Base-by-base conservation (phyloP, 2,113 vertebrate species). In the Heloderma charlesbogerti region DNA sequence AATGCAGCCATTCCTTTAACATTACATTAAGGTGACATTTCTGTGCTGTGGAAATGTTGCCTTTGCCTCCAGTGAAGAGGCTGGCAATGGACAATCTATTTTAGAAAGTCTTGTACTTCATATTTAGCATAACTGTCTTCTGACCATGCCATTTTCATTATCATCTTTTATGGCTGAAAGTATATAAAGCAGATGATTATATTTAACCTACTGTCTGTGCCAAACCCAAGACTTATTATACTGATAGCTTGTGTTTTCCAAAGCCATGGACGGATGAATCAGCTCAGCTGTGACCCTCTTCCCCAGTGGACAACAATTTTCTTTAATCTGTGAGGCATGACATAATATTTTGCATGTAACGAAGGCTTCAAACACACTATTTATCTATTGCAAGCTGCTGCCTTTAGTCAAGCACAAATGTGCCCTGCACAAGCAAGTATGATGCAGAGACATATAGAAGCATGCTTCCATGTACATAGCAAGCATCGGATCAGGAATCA, bases 101-200 rank as follows among this genome's bases (percentile, higher is more conserved):
- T 87, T 75, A 87, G 83, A 92, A 93, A 93, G 66, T 83, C 57
- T 37, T 4, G 45, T 92, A 22, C 90, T 89, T 90, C 22, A 91
- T 43, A 83, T 16, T 37, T 45, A 87, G 1, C 77, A 6, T 75
- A 15, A 93, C 9, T 89, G 86, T 48, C 43, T 94, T 94, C 27
- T 83, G 84, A 90, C n/a, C 1, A 6, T 86, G 91, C 84, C 10
- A 27, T 82, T 54, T 20, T 86, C 3, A 57, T 91, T 94, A 88
- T 91, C 0, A 5, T 37, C 37, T 78, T 91, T 91, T 45, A 34
- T 69, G 57, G 4, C 74, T 92, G 69, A 51, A 69, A 51, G 15
- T 89, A 40, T 79, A 94, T 91, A 77, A 93, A 94, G 75, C 0
- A 84, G 74, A 88, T 94, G 90, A 88, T 91, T 92, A 89, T 89